A percentile compares a stretch with the other conserved stretches of the same genome.
Conservation (phyloP, 2,797 vertebrate genomes). For the Mareca strepera region DNA sequence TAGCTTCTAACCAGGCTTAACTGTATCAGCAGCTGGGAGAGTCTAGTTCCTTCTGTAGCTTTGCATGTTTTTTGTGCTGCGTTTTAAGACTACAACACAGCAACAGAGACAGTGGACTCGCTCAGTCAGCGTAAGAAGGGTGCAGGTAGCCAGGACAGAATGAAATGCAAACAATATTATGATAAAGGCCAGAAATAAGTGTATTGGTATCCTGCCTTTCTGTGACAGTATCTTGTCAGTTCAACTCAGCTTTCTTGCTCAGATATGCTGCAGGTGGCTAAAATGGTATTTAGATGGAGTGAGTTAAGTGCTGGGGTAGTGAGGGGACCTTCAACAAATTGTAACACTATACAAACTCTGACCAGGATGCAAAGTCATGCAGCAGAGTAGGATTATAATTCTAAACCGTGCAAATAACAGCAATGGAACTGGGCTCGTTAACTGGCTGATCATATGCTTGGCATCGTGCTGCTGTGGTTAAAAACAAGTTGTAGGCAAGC, state of each 20-base stretch:
- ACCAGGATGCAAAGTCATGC: neutral
- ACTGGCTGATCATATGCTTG: neutral
- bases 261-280: neutral
- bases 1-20: neutral
- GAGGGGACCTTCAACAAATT: neutral
- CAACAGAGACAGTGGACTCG: neutral
- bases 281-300: neutral
- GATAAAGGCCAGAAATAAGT: neutral
- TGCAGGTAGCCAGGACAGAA: neutral
- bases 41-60: neutral
- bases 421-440: neutral
- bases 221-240: neutral
- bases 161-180: fast-evolving
- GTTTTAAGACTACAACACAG: neutral
- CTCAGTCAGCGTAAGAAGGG: neutral
- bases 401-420: neutral
- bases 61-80: neutral
- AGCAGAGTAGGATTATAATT: neutral
- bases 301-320: neutral
- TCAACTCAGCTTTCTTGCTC: neutral
- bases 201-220: neutral
- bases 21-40: neutral
- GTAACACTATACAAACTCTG: neutral
- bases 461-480: neutral
- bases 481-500: neutral